Evolutionary conservation across 2,888 invertebrate species (phyloP).

Genomic region (Acanthacorydalis orientalis): DNA sequence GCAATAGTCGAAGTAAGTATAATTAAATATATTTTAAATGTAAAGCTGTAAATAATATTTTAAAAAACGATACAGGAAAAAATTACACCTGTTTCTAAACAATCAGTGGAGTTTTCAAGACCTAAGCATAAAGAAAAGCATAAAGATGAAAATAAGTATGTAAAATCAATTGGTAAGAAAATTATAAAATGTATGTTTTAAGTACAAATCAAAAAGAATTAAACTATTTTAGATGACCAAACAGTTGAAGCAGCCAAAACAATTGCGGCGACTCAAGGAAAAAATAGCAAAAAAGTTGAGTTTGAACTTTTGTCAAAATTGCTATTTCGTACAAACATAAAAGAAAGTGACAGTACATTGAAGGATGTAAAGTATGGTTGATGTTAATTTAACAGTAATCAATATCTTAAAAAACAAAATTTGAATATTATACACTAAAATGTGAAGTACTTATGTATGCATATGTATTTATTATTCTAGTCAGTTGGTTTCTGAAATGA

Average conservation of each 20-base stretch:
- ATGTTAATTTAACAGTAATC: constrained; percentile 2
- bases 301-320: constrained; percentile 55
- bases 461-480: too few species aligned
- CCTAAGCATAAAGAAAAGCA: constrained; percentile 15
- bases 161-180: not conserved
- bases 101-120: constrained; percentile 18
- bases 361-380: constrained; percentile 1
- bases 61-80: too few species aligned
- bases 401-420: not conserved
- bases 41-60: too few species aligned
- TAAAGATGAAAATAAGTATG: constrained; percentile 4
- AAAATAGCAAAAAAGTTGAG: constrained; percentile 50
- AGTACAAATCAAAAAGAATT: too few species aligned
- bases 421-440: too few species aligned
- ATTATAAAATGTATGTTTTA: too few species aligned
- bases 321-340: constrained; percentile 28
- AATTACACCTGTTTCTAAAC: not conserved
- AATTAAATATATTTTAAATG: not conserved
- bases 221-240: constrained; percentile 16
- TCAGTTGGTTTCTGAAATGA: constrained; percentile 60
- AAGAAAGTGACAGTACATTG: constrained; percentile 5
- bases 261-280: constrained; percentile 53
- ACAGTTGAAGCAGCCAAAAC: constrained; percentile 47
- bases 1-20: constrained; percentile 2
- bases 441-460: too few species aligned